Evolutionary conservation across 2,113 vertebrate species (phyloP).

Genomic region (Pachyramphus minor): DNA sequence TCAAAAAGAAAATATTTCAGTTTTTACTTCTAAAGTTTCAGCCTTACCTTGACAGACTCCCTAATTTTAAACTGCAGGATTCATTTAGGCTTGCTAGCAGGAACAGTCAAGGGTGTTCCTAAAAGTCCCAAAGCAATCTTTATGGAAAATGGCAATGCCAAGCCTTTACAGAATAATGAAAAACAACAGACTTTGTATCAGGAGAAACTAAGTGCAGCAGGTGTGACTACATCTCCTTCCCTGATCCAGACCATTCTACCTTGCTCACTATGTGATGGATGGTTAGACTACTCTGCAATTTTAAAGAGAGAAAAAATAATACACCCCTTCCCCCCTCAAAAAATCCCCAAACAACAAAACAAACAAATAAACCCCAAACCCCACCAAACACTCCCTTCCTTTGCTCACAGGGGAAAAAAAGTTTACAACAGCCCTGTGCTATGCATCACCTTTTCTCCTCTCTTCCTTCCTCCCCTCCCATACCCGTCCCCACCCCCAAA

Average conservation of each 20-base stretch:
- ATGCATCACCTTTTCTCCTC: background rate
- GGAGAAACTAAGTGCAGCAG: background rate
- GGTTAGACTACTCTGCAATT: background rate
- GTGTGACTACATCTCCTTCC: background rate
- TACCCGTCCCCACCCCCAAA: background rate
- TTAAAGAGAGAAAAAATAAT: background rate
- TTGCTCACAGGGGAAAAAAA: too few species aligned
- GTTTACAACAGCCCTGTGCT: background rate
- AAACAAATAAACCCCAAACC: background rate
- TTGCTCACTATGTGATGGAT: background rate
- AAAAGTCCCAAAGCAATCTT: background rate
- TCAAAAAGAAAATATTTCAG: background rate
- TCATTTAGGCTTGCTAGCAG: background rate
- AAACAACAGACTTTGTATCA: background rate
- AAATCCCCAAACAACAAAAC: rapidly evolving
- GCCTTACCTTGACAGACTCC: background rate
- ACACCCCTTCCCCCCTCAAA: background rate
- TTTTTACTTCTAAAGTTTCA: background rate
- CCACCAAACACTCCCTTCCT: background rate
- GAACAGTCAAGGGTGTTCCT: background rate
- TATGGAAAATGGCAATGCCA: background rate
- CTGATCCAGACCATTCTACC: background rate
- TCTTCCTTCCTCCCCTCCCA: background rate
- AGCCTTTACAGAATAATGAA: background rate
- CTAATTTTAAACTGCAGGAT: background rate